Base-by-base conservation (phyloP, 2,888 invertebrate genomes). In the Rotaria magnacalcarata region DNA sequence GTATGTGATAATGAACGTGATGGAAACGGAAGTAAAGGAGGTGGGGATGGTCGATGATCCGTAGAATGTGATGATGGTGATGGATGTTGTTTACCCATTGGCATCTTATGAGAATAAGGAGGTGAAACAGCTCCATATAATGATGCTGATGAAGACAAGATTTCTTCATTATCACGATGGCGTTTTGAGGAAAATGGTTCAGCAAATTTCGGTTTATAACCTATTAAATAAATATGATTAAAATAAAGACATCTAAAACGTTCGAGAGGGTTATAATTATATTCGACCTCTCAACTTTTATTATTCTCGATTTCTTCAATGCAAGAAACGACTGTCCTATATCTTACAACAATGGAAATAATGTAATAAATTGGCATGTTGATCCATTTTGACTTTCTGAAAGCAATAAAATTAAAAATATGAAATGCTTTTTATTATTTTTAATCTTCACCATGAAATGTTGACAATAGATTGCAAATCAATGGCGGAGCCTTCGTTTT, bases 161-260 rank as follows among this genome's bases (percentile, higher is more conserved):
- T 43, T 47, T 80, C 80, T 80, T 80, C 80, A 0, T 24, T 10
- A 47, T 80, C 80, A 24, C 80, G 80, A 80, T 80, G 87, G 34
- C 88, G 86, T 19, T 87, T 88, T 54, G 88, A 87, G 87, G 89
- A 88, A 92, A 94, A 91, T 0, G 96, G 95, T 89, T 95, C 94
- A 2, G 96, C 96, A 92, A 96, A 96, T 84, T 96, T 94, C 27
- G 96, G 95, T 90, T 94, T 94, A 87, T 67, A 67, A 67, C 34
- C 67, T 67, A 67, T 67, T 19, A 21, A 19, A 54, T 54, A 14
- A 52, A 50, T 50, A 50, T 50, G 50, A 50, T 50, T 50, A 50
- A 50, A 50, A 50, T 8, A 50, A 50, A n/a, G n/a, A n/a, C n/a
- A n/a, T n/a, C n/a, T n/a, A n/a, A n/a, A n/a, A n/a, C n/a, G n/a